These are phyloP conservation scores for Ctenoplectra terminalis DNA, from an alignment of 1,140 invertebrate species.

Conservation along the genomic window DNA sequence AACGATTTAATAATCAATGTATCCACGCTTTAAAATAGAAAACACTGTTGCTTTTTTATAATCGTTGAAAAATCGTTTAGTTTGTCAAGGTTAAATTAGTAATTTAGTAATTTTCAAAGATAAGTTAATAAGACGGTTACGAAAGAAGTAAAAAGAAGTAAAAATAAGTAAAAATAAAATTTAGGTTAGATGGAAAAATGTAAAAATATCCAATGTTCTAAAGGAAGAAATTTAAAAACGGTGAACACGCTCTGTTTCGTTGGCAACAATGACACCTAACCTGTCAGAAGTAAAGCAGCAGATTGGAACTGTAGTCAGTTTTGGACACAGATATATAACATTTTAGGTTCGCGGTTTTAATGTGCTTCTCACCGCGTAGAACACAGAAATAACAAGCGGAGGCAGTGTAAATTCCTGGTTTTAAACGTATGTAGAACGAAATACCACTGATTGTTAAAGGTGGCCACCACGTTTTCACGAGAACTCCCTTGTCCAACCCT, in stretches of 20 bases:
- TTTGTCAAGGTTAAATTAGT: not conserved
- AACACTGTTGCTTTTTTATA: not conserved
- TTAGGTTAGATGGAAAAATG: not conserved
- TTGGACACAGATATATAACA: conserved; percentile 41
- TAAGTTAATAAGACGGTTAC: no score
- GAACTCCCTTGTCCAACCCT: conserved; percentile 52
- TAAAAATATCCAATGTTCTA: no score
- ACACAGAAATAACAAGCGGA: conserved; percentile 16
- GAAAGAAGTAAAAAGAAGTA: no score
- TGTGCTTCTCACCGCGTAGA: conserved; percentile 33
- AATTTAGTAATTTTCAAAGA: not conserved
- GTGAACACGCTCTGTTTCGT: conserved; percentile 27
- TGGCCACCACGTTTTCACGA: conserved; percentile 54
- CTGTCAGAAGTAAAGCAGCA: conserved; percentile 65
- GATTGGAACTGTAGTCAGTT: conserved; percentile 53
- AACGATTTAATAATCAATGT: conserved; percentile 2
- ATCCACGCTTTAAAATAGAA: conserved; percentile 13
- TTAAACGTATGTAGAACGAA: conserved; percentile 9
- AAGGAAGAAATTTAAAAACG: not conserved
- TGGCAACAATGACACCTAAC: conserved; percentile 69
- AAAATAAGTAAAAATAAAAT: no score
- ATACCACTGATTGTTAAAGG: conserved; percentile 35
- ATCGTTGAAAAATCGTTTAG: not conserved
- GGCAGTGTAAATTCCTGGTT: conserved; percentile 25
- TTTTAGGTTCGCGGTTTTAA: conserved; percentile 41